Evolutionary conservation across 2,888 invertebrate genomes (phyloP).

Genomic region (Flexamia atlantica): DNA sequence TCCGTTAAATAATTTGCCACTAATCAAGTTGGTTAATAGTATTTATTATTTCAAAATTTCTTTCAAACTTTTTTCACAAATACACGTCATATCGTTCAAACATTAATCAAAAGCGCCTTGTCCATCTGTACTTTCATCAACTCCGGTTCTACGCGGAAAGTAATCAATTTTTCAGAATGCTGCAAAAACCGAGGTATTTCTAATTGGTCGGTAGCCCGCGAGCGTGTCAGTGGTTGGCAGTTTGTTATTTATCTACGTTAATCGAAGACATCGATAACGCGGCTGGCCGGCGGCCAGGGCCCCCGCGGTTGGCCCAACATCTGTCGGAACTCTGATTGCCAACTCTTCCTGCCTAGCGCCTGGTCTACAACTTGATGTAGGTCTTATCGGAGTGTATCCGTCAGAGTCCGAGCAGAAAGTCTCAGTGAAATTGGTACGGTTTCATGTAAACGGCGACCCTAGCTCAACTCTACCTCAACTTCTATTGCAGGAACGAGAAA

Average conservation of each 20-base stretch:
- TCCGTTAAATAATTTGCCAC: too few species aligned
- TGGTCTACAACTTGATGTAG: too few species aligned
- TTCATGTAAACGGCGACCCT: too few species aligned
- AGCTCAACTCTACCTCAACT: too few species aligned
- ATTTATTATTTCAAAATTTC: too few species aligned
- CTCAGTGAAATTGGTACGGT: too few species aligned
- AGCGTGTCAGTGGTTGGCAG: slow-evolving; percentile 10
- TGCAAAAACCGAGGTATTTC: slow-evolving; percentile 21
- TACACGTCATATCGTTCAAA: background rate
- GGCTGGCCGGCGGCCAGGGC: background rate
- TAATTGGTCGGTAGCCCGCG: slow-evolving; percentile 12
- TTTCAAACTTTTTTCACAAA: too few species aligned
- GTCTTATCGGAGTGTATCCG: too few species aligned
- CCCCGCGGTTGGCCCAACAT: background rate
- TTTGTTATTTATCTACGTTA: slow-evolving; percentile 29
- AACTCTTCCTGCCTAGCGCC: background rate
- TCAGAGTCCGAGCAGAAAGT: too few species aligned
- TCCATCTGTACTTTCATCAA: background rate
- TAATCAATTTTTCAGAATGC: slow-evolving; percentile 34
- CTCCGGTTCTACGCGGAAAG: background rate
- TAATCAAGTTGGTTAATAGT: too few species aligned
- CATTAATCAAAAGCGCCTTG: background rate
- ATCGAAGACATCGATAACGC: slow-evolving; percentile 27
- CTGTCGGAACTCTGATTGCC: slow-evolving; percentile 9
- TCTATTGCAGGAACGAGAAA: too few species aligned